Evolutionary conservation across 2,797 vertebrate genomes (phyloP), one percentile per base, ranked within the genome.

Genomic region (Artibeus jamaicensis): DNA sequence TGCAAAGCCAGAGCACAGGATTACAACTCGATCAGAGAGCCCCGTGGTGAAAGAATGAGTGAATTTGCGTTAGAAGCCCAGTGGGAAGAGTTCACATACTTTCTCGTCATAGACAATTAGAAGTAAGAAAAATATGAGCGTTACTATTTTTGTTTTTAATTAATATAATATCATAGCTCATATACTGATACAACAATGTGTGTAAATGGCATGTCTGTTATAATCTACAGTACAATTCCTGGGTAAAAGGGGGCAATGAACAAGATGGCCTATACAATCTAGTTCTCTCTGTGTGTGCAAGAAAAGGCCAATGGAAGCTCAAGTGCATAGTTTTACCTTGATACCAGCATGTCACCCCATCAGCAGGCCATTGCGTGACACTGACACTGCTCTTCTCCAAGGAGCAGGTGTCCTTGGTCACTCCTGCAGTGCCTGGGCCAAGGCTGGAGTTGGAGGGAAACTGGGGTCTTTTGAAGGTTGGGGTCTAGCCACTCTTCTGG

Each of bases 81-180:
- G 7, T 70, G 26, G 48, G 8, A 85, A 53, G 48, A 74, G 32
- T 53, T 82, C 67, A 29, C 29, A 32, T 76, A 29, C 68, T 78
- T 81, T 57, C 48, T 57, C 82, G 5, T 70, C 77, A 14, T 11
- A 48, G 73, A 50, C 42, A 78, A 57, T 73, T 68, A 42, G 55
- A 93, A 81, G 26, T 90, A 59, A 78, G 46, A 88, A 88, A 93
- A 89, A 78, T 74, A 67, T 3, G 32, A 6, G 4, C 85, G 9
- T 95, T 90, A 5, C 55, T 73, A 48, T 81, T 86, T 85, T 85
- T 62, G 48, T 57, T 67, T 95, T 94, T 59, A 89, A 68, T 46
- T 22, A 70, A 16, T 68, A 29, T 70, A 68, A 39, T 70, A 42
- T 26, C 32, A 50, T n/a, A n/a, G 16, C 53, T 87, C 21, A 9